Evolutionary conservation across 2,888 invertebrate genomes (phyloP), one percentile per base, ranked within the genome.

Genomic region (Geotrupes spiniger): DNA sequence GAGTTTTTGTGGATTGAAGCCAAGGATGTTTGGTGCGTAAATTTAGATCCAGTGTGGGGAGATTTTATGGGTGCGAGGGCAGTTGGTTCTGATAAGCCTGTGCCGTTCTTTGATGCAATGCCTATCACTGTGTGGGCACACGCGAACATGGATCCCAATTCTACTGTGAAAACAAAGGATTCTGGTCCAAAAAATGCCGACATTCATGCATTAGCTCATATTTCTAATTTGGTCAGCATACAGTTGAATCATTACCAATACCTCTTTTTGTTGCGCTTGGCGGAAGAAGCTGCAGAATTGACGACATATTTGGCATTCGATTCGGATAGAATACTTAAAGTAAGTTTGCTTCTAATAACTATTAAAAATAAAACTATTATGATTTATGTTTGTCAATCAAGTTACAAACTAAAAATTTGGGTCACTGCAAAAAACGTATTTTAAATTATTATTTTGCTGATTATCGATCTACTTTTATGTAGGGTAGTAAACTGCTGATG

Each of bases 211-310:
- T 79, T 95, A 40, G 87, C 87, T 0, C 84, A 92, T 63, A 85
- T 93, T 41, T 83, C 87, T 41, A 90, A 90, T 63, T 77, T 94
- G 64, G 84, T 94, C 42, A 91, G 91, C 56, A 77, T 93, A 2
- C 95, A 96, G 74, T 79, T 97, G 51, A 95, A 93, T 76, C 95
- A 95, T 72, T 93, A 90, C 73, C 95, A 96, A 75, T 87, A 87
- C 74, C 78, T 95, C 60, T 95, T 96, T 75, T 77, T 96, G 42
- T 74, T 94, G 71, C 78, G 95, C 42, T 78, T 93, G 61, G 78
- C 89, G 15, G 95, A 96, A 72, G 82, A 87, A 39, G 72, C 92
- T 25, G 80, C 87, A 0, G 92, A 92, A 72, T 76, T 91, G 74
- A 78, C 86, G 3, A 87, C 88, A 8, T 91, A 88, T 75, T 73